Evolutionary conservation across 1,140 invertebrate species (phyloP), one percentile per base, ranked within the genome.

Genomic region (Drosophila elegans): DNA sequence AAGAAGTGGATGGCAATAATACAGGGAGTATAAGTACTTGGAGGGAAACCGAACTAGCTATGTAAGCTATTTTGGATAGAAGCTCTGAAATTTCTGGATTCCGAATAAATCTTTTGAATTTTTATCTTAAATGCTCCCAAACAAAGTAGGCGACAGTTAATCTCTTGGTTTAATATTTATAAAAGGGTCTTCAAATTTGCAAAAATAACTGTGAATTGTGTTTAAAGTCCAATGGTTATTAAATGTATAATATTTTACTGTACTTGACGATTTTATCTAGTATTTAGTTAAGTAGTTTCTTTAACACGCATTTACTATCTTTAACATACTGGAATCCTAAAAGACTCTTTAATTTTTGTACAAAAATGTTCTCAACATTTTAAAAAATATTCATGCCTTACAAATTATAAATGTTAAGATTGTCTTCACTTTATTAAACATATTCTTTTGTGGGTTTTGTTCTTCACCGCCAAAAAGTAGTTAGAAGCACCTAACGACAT

Each of bases 401-500:
- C 13, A 29, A 21, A n/a, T 4, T 21, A 32, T 48, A 49, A 57
- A 48, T 49, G 55, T 57, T 27, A n/a, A 10, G 27, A 2, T 16
- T 32, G 59, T 27, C 49, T 7, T 3, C 25, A 41, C 38, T 38
- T 54, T 32, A 55, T 29, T 61, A 11, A 32, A 38, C 38, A 13
- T 45, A 60, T 60, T 64, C 44, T n/a, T 38, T 46, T 27, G 34
- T 55, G 21, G 12, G 7, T 45, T 34, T 13, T 60, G 0, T 38
- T 34, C 12, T 39, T 42, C 16, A 36, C 63, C 57, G 36, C 45
- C 59, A 41, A 62, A 62, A 63, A 38, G 10, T 21, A 67, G 21
- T 42, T 68, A 44, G 27, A n/a, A 67, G 34, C 63, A 62, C 38
- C 29, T 49, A 49, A 63, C 27, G 59, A 41, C 59, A 32, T 46